Evolutionary conservation across 1,140 invertebrate genomes (phyloP), one percentile per base, ranked within the genome.

Genomic region (Microvelia longipes): DNA sequence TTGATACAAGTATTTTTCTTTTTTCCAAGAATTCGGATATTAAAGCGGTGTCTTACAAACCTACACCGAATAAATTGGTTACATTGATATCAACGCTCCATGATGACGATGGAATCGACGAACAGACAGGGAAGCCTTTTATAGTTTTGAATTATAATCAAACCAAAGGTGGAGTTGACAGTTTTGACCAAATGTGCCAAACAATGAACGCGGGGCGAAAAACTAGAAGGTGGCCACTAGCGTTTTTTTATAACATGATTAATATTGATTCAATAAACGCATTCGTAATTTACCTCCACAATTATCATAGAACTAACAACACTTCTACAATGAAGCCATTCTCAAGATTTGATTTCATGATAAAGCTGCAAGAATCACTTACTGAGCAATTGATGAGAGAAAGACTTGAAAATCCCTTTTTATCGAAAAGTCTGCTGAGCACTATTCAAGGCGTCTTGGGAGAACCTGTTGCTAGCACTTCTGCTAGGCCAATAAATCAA

Each of bases 111-210:
- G 65, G 30, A 2, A 69, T 73, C 28, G 73, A 76, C 65, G 28
- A 72, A 11, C 71, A 71, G 14, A 72, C 69, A 28, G 24, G 62
- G 2, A 76, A 76, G 68, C 75, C 77, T 25, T 73, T 76, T 64
- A 76, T 77, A 13, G 75, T 77, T 19, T 19, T 64, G 26, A 72
- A 68, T 61, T 77, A 77, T 64, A 77, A 78, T 60, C 30, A 19
- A 24, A 78, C 76, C 28, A 77, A 78, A 75, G 71, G 68, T 63
- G 77, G 76, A 13, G 75, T 77, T 19, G 75, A 77, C 77, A 68
- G 69, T 15, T 70, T 77, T 30, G 76, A 77, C 65, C 66, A 77
- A 71, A 72, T 75, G 64, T 78, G 75, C 68, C 63, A 63, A 68
- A 67, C 29, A 72, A 74, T 71, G 67, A 70, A 68, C 14, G 71